These are phyloP conservation scores for Ctenopoma kingsleyae DNA, from an alignment of 2,797 vertebrate species.

Conservation along the genomic window DNA sequence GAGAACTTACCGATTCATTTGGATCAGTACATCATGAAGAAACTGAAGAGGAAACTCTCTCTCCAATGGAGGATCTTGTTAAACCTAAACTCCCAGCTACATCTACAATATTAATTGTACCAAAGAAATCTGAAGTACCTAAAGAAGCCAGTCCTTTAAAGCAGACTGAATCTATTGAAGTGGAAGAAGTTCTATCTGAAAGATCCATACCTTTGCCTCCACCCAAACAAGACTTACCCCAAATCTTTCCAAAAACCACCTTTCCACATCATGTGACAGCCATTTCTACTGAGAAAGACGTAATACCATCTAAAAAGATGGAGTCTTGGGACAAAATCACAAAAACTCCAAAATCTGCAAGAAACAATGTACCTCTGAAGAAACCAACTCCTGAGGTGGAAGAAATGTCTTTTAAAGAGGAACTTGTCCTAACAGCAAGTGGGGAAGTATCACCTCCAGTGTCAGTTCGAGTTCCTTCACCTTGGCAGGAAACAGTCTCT, in stretches of 20 bases:
- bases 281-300: slow-evolving; percentile 50
- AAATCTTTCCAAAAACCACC: not conserved
- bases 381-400: not conserved
- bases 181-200: slow-evolving; percentile 45
- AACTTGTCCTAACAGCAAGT: not conserved
- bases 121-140: slow-evolving; percentile 1
- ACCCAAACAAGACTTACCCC: slow-evolving; percentile 21
- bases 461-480: not conserved
- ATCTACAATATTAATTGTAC: slow-evolving; percentile 12
- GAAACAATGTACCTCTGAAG: not conserved
- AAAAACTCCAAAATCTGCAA: not conserved
- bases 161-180: slow-evolving; percentile 3
- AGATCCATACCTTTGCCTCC: slow-evolving; percentile 59
- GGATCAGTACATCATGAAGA: not conserved
- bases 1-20: slow-evolving; percentile 4
- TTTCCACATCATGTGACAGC: not conserved
- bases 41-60: slow-evolving; percentile 5
- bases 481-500: not conserved
- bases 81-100: slow-evolving; percentile 15
- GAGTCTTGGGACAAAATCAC: not conserved
- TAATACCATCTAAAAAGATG: not conserved
- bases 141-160: slow-evolving; percentile 19
- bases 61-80: slow-evolving; percentile 15
- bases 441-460: not conserved
- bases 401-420: not conserved